Evolutionary conservation across 2,113 vertebrate genomes (phyloP).

Genomic region (Paramormyrops kingsleyae): DNA sequence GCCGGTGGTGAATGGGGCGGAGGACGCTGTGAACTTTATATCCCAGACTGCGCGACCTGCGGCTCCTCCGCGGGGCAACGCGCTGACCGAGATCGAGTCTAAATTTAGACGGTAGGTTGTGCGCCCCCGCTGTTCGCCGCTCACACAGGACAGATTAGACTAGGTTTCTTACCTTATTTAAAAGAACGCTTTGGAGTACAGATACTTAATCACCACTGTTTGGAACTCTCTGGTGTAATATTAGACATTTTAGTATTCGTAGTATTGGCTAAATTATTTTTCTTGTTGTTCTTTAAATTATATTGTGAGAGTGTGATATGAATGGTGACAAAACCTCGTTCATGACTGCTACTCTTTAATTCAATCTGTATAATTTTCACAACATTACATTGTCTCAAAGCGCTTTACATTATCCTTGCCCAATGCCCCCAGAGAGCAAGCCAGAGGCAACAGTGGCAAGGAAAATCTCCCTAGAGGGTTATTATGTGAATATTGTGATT

Average conservation of each 20-base stretch:
- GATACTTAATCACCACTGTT: not conserved
- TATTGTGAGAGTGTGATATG: not conserved
- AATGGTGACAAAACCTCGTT: not conserved
- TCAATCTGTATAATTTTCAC: not conserved
- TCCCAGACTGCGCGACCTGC: not conserved
- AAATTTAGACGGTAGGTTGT: not conserved
- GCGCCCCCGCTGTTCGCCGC: not conserved
- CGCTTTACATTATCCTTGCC: not conserved
- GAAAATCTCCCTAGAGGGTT: not conserved
- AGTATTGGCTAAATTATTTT: not conserved
- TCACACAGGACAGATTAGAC: not conserved
- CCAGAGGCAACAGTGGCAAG: not conserved
- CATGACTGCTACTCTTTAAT: not conserved
- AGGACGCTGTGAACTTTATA: not conserved
- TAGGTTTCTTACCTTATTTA: not conserved
- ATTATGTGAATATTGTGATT: not conserved
- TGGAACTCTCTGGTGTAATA: not conserved
- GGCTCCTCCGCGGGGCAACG: not conserved
- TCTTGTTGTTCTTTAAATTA: not conserved
- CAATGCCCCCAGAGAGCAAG: not conserved
- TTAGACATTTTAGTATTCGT: not conserved
- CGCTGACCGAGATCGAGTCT: constrained; percentile 4
- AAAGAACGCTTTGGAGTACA: not conserved
- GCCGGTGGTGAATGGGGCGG: constrained; percentile 32
- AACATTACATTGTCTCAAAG: not conserved